A percentile compares a stretch with the other conserved stretches of the same genome.
phyloP scores from a whole-genome alignment of 2,797 vertebrate genomes.

The Sebastes oblongus region DNA sequence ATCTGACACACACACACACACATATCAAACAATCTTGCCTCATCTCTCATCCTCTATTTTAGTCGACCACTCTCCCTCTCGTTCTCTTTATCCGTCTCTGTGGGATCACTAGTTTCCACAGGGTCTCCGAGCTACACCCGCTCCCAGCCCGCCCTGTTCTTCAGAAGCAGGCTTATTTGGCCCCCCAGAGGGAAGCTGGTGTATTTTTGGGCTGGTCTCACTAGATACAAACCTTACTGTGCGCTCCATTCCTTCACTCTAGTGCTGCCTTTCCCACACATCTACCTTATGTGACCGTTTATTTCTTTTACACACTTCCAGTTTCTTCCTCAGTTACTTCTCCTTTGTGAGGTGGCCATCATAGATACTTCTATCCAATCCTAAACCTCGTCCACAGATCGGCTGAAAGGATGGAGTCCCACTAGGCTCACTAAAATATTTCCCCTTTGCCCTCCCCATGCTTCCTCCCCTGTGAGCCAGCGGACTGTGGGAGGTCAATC shows the following conservation, averaged over 20 bases:
- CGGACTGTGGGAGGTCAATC: slow-evolving; percentile 52
- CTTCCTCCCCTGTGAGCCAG: slow-evolving; percentile 30
- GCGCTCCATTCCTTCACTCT: slow-evolving; percentile 48
- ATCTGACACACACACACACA: neutral
- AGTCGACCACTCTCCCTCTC: slow-evolving; percentile 43
- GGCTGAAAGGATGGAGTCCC: slow-evolving; percentile 18
- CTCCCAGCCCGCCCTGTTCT: slow-evolving; percentile 62
- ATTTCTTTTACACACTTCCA: slow-evolving; percentile 43
- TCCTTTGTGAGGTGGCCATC: slow-evolving; percentile 8
- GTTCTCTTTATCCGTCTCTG: slow-evolving; percentile 48
- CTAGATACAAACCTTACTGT: slow-evolving; percentile 62
- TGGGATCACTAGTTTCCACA: slow-evolving; percentile 59
- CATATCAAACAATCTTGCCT: slow-evolving; percentile 40
- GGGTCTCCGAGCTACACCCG: slow-evolving; percentile 60
- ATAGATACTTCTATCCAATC: slow-evolving; percentile 13
- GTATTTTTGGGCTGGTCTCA: slow-evolving; percentile 80
- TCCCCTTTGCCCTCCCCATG: slow-evolving; percentile 26
- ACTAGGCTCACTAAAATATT: slow-evolving; percentile 37
- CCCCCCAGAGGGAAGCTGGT: slow-evolving; percentile 63
- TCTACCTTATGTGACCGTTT: slow-evolving; percentile 37
- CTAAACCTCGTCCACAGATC: slow-evolving; percentile 21
- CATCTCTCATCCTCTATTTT: slow-evolving; percentile 63
- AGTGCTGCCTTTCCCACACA: slow-evolving; percentile 33
- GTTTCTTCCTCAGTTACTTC: slow-evolving; percentile 33
- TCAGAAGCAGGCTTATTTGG: slow-evolving; percentile 74